phyloP scores from a whole-genome alignment of 2,797 vertebrate species.

The Eidolon dupreanum region DNA sequence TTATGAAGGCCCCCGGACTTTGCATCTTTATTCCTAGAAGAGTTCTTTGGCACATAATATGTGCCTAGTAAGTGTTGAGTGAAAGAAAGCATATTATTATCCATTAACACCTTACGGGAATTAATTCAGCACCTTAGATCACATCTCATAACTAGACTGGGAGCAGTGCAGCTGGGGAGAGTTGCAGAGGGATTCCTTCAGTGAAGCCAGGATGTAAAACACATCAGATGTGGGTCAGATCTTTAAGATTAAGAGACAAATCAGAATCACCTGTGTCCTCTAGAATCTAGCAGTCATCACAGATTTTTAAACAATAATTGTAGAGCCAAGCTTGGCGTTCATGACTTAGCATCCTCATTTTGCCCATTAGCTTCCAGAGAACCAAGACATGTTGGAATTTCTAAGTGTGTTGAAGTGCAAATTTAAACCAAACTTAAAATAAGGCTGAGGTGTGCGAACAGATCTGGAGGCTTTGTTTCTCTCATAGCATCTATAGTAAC shows the following conservation, averaged over 20 bases:
- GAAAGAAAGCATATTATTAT: background rate
- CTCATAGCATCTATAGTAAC: constrained; percentile 17
- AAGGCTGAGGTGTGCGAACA: background rate
- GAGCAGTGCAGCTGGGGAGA: background rate
- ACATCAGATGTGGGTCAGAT: background rate
- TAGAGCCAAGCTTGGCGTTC: background rate
- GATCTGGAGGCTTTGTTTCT: constrained; percentile 4
- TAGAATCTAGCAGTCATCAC: background rate
- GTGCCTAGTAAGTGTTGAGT: background rate
- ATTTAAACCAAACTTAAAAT: constrained; percentile 43
- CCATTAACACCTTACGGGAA: background rate
- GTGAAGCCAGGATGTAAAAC: background rate
- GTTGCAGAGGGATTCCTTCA: background rate
- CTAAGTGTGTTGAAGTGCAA: constrained; percentile 10
- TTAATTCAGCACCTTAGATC: background rate
- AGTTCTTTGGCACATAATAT: background rate
- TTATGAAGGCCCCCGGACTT: background rate
- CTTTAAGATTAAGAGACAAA: background rate
- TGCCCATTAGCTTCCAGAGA: background rate
- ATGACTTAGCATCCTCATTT: background rate
- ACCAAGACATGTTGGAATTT: constrained; percentile 5
- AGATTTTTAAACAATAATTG: background rate
- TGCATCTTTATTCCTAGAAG: background rate
- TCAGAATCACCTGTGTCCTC: background rate
- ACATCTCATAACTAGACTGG: background rate